Percentiles rank a stretch among this genome's conserved stretches.
phyloP scores from a whole-genome alignment of 1,140 invertebrate genomes.

The Globodera rostochiensis region DNA sequence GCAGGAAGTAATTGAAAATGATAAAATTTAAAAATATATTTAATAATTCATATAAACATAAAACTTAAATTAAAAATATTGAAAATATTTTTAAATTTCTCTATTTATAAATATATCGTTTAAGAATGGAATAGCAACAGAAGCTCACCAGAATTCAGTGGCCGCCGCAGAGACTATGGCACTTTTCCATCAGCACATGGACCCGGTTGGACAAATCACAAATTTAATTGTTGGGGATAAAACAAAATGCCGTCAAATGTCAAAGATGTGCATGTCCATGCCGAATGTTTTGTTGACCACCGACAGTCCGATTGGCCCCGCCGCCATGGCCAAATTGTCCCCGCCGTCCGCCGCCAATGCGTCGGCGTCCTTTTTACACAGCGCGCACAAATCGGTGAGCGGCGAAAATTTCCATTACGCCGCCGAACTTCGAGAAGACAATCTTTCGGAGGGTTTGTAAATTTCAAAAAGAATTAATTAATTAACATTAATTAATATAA shows the following conservation, averaged over 20 bases:
- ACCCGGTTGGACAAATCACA: neutral
- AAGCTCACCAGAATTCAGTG: neutral
- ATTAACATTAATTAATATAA: no score
- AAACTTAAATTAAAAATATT: no score
- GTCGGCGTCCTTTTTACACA: neutral
- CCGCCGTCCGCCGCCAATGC: neutral
- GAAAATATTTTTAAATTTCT: no score
- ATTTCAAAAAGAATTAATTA: no score
- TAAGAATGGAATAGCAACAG: neutral
- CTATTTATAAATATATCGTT: no score
- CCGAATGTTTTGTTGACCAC: conserved; percentile 58
- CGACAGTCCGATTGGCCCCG: conserved; percentile 44
- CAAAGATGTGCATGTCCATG: conserved; percentile 56
- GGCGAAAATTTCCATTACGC: conserved; percentile 62
- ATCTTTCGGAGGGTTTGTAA: conserved; percentile 18
- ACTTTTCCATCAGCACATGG: conserved; percentile 15
- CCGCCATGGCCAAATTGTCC: neutral
- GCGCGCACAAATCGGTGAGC: conserved; percentile 41
- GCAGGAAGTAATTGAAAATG: neutral
- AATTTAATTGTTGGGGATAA: neutral
- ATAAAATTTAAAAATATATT: no score
- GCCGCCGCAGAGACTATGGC: neutral
- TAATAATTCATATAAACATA: no score
- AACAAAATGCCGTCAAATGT: neutral
- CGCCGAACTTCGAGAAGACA: conserved; percentile 64